Percentiles rank a stretch among this genome's conserved stretches.
These are phyloP conservation scores for Thymallus thymallus DNA, from an alignment of 2,113 vertebrate genomes.

Conservation along the genomic window DNA sequence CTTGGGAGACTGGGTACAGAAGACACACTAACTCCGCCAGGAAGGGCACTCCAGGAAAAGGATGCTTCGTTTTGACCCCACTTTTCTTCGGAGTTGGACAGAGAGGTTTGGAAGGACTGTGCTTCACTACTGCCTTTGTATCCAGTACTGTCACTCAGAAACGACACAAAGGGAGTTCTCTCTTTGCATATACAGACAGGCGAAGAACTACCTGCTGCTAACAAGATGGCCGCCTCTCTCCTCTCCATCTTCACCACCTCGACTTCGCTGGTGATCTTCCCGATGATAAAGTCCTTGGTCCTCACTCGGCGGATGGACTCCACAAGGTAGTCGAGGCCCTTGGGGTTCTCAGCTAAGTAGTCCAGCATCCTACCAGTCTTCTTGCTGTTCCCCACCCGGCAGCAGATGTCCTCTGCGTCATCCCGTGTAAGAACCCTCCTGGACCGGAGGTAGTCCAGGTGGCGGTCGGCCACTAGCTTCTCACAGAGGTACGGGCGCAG, in stretches of 20 bases:
- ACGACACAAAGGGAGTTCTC: neutral
- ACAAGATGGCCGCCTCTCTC: neutral
- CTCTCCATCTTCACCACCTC: slow-evolving; percentile 60
- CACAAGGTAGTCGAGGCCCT: slow-evolving; percentile 77
- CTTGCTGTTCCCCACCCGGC: slow-evolving; percentile 76
- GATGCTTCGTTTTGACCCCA: neutral
- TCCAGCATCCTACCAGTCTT: slow-evolving; percentile 80
- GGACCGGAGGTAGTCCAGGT: slow-evolving; percentile 81
- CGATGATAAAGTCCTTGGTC: slow-evolving; percentile 79
- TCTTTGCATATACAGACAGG: neutral
- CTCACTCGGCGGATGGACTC: slow-evolving; percentile 77
- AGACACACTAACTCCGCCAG: neutral
- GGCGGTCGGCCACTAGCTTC: slow-evolving; percentile 82
- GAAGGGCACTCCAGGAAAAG: neutral
- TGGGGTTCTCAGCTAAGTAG: slow-evolving; percentile 83
- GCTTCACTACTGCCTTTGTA: neutral
- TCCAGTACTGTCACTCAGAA: neutral
- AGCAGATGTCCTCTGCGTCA: slow-evolving; percentile 82
- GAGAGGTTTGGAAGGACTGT: neutral
- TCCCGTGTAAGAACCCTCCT: slow-evolving; percentile 81
- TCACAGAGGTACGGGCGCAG: slow-evolving; percentile 80
- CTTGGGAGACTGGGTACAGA: neutral
- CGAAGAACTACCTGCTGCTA: neutral
- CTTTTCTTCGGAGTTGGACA: neutral
- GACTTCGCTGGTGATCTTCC: slow-evolving; percentile 81